Base-by-base conservation (phyloP, 2,113 vertebrate genomes). In the Catharus fuscescens region DNA sequence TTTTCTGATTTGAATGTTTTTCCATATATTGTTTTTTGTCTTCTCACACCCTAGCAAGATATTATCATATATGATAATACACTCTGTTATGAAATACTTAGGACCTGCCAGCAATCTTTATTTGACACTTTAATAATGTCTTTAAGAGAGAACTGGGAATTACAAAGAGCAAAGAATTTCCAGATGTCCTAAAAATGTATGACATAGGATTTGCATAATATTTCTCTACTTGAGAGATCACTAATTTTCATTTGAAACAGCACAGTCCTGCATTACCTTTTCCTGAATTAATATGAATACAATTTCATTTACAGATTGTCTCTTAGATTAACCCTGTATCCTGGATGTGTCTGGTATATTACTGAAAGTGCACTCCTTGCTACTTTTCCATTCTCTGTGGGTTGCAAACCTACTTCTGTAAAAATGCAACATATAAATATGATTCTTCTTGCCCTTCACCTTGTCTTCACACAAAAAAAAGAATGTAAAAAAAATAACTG, bases 71-170 rank as follows among this genome's bases (percentile, higher is more conserved):
- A 72, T 73, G 87, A 96, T 87, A 95, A 72, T 32, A 72, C 70
- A 88, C 34, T 70, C 84, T 73, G 38, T 94, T 91, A 80, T 69
- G 91, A 95, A 96, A 94, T 91, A 53, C 50, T 89, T 69, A 45
- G 16, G 50, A 14, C 79, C 90, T 87, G 84, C 93, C 87, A 95
- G 36, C 14, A 42, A 80, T 69, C 92, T 95, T 95, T 95, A 90
- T 96, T 85, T 91, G 91, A 90, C 78, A 70, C 60, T 94, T 88
- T 93, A 96, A 95, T 94, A 83, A 91, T 64, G 91, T 59, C 70
- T 95, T 96, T 88, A 97, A 53, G 67, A 87, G 91, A 57, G 78
- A 66, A 93, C 20, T 54, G 81, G 94, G 94, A 92, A 90, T 88
- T 93, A 47, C 62, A 80, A 82, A 77, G 81, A 87, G 88, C 70